These are phyloP conservation scores for Bergia puertoricense DNA, from an alignment of 92 coral and sea anemone species.

Conservation along the genomic window DNA sequence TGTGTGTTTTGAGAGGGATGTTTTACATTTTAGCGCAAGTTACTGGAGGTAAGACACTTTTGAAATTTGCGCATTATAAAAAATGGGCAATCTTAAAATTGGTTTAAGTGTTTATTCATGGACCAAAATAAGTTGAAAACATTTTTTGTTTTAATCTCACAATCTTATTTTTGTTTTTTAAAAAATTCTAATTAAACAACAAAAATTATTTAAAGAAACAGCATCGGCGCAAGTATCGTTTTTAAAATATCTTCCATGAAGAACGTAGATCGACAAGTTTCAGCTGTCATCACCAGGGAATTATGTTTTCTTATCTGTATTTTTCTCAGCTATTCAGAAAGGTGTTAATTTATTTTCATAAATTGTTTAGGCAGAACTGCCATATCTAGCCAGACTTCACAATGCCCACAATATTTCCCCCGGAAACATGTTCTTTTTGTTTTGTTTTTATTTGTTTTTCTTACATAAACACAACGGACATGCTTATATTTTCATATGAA, in stretches of 20 bases:
- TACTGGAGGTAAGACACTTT: conserved; percentile 72
- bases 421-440: too few relatives aligned
- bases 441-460: not conserved
- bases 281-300: not conserved
- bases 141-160: not conserved
- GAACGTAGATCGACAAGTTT: not conserved
- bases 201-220: too few relatives aligned
- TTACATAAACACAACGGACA: not conserved
- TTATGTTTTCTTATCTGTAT: not conserved
- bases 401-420: too few relatives aligned
- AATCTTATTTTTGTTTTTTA: too few relatives aligned
- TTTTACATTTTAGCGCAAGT: conserved; percentile 60
- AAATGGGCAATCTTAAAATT: not conserved
- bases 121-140: not conserved
- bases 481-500: not conserved
- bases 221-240: not conserved
- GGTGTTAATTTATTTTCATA: too few relatives aligned
- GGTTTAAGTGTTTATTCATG: too few relatives aligned
- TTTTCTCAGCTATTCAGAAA: not conserved
- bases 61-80: not conserved
- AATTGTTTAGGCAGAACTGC: not conserved
- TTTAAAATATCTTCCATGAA: too few relatives aligned
- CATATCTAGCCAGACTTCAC: not conserved
- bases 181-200: too few relatives aligned
- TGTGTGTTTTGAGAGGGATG: conserved; percentile 62